Evolutionary conservation across 1,140 invertebrate genomes (phyloP).

Genomic region (Gonioctena quinquepunctata): DNA sequence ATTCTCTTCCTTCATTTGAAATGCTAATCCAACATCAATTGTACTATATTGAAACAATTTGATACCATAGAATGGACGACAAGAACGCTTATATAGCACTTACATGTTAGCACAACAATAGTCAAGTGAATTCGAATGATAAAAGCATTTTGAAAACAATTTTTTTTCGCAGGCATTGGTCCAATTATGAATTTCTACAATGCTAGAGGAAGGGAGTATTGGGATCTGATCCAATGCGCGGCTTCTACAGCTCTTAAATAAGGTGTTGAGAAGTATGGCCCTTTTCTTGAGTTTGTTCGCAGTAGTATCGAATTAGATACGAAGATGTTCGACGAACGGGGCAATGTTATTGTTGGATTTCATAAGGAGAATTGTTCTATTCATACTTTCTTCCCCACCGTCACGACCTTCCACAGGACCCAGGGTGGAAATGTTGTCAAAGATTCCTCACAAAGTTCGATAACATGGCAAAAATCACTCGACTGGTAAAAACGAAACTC

Average conservation of each 20-base stretch:
- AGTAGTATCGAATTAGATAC: background rate
- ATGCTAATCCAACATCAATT: background rate
- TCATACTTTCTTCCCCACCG: background rate
- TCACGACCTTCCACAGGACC: background rate
- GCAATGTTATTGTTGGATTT: too few species aligned
- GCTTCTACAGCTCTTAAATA: background rate
- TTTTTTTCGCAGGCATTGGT: background rate
- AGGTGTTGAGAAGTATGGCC: constrained; percentile 10
- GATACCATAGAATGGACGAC: too few species aligned
- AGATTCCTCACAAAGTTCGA: background rate
- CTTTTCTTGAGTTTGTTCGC: background rate
- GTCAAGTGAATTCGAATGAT: constrained; percentile 22
- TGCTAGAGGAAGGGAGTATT: background rate
- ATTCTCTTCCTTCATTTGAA: constrained; percentile 23
- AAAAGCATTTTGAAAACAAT: background rate
- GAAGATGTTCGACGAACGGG: background rate
- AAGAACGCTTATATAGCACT: constrained; percentile 24
- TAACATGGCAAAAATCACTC: background rate
- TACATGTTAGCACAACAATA: constrained; percentile 27
- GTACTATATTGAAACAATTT: too few species aligned
- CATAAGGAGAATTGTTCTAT: constrained; percentile 1
- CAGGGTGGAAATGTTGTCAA: background rate
- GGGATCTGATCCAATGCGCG: background rate
- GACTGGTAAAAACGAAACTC: too few species aligned
- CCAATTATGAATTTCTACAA: constrained; percentile 1